phyloP scores from a whole-genome alignment of 2,113 vertebrate species.

The Clarias magur region DNA sequence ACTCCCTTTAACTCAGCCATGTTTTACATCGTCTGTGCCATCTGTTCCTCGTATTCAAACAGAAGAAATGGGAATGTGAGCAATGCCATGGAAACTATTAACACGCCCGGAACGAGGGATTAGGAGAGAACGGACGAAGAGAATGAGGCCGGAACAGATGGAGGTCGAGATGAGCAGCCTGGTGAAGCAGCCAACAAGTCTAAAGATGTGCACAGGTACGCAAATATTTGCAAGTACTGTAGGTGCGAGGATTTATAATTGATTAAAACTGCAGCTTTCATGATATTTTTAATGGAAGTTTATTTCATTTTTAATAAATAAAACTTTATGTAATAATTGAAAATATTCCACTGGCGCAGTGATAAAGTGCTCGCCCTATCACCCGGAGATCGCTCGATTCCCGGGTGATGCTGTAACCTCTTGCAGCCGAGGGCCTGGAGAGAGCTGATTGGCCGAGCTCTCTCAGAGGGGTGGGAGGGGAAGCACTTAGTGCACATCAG shows the following conservation, averaged over 20 bases:
- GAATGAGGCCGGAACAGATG: not conserved
- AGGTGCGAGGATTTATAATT: not conserved
- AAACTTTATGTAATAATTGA: too few species aligned
- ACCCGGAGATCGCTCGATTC: too few species aligned
- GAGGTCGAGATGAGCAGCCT: not conserved
- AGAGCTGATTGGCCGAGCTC: too few species aligned
- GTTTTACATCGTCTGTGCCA: constrained; percentile 34
- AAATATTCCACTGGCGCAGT: too few species aligned
- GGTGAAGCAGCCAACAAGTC: not conserved
- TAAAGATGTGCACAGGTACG: not conserved
- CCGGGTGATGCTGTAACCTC: too few species aligned
- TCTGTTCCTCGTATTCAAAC: constrained; percentile 50
- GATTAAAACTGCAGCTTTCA: not conserved
- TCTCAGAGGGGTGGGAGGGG: too few species aligned
- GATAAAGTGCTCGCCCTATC: too few species aligned
- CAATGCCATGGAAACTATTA: constrained; percentile 46
- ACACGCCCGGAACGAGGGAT: constrained; percentile 34
- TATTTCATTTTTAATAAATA: too few species aligned
- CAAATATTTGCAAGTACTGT: not conserved
- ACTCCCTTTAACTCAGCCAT: not conserved
- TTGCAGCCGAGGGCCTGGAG: too few species aligned
- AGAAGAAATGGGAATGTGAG: constrained; percentile 18
- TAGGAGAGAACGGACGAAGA: constrained; percentile 2
- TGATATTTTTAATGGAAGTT: not conserved
- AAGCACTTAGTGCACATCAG: too few species aligned